phyloP scores from a whole-genome alignment of 2,888 invertebrate species.

The Dysmachus trigonus region DNA sequence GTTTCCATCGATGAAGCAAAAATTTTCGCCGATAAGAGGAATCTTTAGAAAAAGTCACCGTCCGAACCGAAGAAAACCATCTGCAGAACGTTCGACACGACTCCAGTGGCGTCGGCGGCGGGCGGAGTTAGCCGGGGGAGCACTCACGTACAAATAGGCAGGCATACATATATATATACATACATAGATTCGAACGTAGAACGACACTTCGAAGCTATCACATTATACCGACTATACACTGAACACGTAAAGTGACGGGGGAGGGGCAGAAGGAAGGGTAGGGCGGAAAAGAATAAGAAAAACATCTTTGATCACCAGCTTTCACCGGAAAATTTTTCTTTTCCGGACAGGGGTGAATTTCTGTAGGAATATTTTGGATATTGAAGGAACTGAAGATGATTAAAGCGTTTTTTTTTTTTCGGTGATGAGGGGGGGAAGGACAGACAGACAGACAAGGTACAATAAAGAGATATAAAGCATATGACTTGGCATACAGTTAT shows the following conservation, averaged over 20 bases:
- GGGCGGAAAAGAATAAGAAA: conserved; percentile 13
- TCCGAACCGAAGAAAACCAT: background rate
- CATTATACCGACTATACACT: background rate
- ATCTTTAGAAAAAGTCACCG: conserved; percentile 50
- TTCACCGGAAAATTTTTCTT: conserved; percentile 9
- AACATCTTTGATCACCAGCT: background rate
- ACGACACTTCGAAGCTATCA: conserved; percentile 22
- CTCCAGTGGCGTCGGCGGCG: background rate
- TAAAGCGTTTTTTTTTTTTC: conserved; percentile 33
- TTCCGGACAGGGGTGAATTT: background rate
- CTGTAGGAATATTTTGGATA: background rate
- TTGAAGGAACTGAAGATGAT: background rate
- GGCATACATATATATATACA: background rate
- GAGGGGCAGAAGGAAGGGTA: background rate
- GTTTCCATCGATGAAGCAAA: conserved; percentile 36
- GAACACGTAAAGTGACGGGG: background rate
- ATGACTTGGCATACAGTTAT: conserved; percentile 16
- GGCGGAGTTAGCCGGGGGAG: background rate
- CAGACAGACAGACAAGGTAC: background rate
- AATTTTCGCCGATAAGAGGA: conserved; percentile 53
- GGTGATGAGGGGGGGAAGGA: background rate
- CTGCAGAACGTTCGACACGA: background rate
- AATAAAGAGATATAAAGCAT: background rate
- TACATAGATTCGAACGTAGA: background rate
- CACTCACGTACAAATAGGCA: background rate